Evolutionary conservation across 1,140 invertebrate genomes (phyloP).

Genomic region (Drosophila ercepeae): DNA sequence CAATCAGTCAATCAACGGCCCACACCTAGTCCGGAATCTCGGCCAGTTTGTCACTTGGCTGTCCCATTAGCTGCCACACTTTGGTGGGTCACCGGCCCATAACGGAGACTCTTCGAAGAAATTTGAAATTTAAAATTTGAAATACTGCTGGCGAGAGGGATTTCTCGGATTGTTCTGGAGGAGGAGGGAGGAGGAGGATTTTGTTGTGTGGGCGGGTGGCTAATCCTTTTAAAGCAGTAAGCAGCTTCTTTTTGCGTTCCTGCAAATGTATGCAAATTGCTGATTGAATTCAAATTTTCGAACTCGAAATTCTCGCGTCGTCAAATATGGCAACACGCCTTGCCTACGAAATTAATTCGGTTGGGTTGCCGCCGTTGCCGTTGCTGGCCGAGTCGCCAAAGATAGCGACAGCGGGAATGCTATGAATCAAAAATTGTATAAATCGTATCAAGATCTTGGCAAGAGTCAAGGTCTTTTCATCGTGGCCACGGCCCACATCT

Average conservation of each 20-base stretch:
- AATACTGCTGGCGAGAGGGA: background rate
- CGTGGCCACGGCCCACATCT: conserved; percentile 74
- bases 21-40: conserved; percentile 11
- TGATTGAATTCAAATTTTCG: conserved; percentile 68
- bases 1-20: conserved; percentile 54
- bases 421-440: conserved; percentile 80
- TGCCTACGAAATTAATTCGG: conserved; percentile 68
- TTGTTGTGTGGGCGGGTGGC: conserved; percentile 27
- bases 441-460: conserved; percentile 75
- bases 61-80: conserved; percentile 74
- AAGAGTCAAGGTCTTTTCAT: conserved; percentile 74
- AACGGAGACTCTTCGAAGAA: conserved; percentile 32
- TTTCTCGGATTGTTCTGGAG: too few species aligned
- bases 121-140: background rate
- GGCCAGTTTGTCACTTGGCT: conserved; percentile 71
- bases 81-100: conserved; percentile 66
- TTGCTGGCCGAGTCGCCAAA: conserved; percentile 21
- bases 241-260: conserved; percentile 53
- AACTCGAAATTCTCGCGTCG: conserved; percentile 63
- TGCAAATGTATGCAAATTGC: conserved; percentile 77
- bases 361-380: conserved; percentile 3
- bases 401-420: conserved; percentile 44
- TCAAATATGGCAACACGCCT: conserved; percentile 66
- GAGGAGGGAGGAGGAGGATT: background rate
- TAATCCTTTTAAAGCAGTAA: conserved; percentile 63